Percentiles rank a stretch among this genome's conserved stretches.
These are phyloP conservation scores for Elysia crispata DNA, from an alignment of 2,888 invertebrate genomes.

Conservation along the genomic window DNA sequence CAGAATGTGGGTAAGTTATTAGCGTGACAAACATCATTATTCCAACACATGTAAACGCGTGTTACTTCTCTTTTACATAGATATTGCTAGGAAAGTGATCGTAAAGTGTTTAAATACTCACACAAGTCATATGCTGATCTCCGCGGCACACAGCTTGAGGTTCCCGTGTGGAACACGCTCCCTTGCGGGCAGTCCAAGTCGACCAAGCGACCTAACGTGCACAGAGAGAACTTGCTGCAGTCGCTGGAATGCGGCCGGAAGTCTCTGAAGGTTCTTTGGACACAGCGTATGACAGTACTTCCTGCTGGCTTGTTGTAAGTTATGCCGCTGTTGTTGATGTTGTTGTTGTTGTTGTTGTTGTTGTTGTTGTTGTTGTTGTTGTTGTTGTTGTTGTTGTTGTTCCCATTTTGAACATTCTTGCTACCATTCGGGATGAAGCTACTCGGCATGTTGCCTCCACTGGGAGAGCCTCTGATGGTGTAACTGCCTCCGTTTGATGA, in stretches of 20 bases:
- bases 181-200: slow-evolving; percentile 28
- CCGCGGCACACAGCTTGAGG: slow-evolving; percentile 2
- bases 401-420: not conserved
- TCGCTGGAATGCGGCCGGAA: not conserved
- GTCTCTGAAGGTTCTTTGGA: not conserved
- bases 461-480: not conserved
- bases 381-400: not conserved
- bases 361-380: slow-evolving; percentile 9
- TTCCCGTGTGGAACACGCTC: slow-evolving; percentile 5
- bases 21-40: no score
- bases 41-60: no score
- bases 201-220: slow-evolving; percentile 14
- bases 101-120: not conserved
- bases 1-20: no score
- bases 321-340: not conserved
- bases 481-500: not conserved
- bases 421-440: not conserved
- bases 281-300: not conserved
- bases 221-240: slow-evolving; percentile 32
- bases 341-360: not conserved
- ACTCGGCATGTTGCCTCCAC: not conserved
- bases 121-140: slow-evolving; percentile 6
- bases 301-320: not conserved
- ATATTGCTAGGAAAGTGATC: no score
- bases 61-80: no score